These are phyloP conservation scores for Drosophila burlai DNA, from an alignment of 1,140 invertebrate genomes.

Conservation along the genomic window DNA sequence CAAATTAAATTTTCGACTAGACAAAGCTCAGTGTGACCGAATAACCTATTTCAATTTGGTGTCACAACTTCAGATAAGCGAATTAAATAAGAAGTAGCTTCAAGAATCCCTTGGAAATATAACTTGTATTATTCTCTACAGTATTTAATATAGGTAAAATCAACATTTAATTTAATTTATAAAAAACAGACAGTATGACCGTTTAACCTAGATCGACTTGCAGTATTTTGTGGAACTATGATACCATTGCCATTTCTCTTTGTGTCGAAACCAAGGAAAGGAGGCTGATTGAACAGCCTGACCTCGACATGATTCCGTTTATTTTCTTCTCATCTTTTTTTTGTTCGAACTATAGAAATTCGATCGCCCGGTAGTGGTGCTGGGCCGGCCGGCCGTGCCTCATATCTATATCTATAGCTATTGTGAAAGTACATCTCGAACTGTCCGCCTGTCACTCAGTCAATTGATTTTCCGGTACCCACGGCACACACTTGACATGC, in stretches of 20 bases:
- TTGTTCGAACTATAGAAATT: conserved; percentile 68
- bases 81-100: neutral
- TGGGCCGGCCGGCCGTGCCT: conserved; percentile 16
- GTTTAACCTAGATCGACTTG: neutral
- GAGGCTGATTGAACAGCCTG: conserved; percentile 50
- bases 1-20: neutral
- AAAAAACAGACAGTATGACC: neutral
- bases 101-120: neutral
- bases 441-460: conserved; percentile 67
- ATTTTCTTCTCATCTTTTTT: conserved; percentile 25
- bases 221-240: neutral
- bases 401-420: conserved; percentile 33
- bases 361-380: conserved; percentile 27
- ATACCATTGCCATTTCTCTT: conserved; percentile 1
- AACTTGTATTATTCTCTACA: neutral
- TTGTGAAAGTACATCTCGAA: conserved; percentile 73
- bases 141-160: neutral
- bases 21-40: neutral
- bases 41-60: too few relatives aligned
- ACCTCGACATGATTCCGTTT: conserved; percentile 55
- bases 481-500: conserved; percentile 76
- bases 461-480: conserved; percentile 81
- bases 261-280: conserved; percentile 4
- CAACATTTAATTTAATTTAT: neutral
- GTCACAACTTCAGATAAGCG: neutral